Evolutionary conservation across 2,888 invertebrate genomes (phyloP), one percentile per base, ranked within the genome.

Genomic region (Campoplex nolae): DNA sequence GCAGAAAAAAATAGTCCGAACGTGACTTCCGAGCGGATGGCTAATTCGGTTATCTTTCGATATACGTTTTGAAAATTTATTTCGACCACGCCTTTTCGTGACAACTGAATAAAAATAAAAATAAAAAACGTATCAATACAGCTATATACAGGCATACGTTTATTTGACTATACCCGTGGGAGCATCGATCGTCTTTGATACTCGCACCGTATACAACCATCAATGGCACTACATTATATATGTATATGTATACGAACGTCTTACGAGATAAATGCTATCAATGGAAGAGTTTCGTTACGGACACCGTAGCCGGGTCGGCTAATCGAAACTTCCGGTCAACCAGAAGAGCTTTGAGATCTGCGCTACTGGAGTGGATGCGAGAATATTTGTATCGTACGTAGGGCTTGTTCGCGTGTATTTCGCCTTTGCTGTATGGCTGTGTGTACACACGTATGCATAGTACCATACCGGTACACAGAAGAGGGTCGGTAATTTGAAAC

Each of bases 261-360:
- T 78, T 84, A 84, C 87, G 84, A 84, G 84, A 87, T 87, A 84
- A 87, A 87, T 82, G 84, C 78, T 87, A 87, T 87, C 87, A 87
- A 87, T 87, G 87, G 71, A 75, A 87, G 87, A 82, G 82, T 87
- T 82, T 87, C 84, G 84, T 87, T 87, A 87, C 87, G 87, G 87
- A 87, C 84, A 87, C 82, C 87, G 87, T 87, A 87, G 84, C 87
- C 84, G 87, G 78, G 82, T 75, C 73, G 51, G 87, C 78, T 88
- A 85, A 88, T 88, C 87, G 87, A 85, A 88, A 88, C 87, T 88
- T 88, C 87, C 87, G 87, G 87, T 83, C 85, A 82, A 82, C 65
- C 87, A 56, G 77, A 83, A 75, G 77, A 88, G 85, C 83, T 85
- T 74, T 74, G 76, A 85, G 83, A 88, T 83, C 67, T 32, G 51